These are phyloP conservation scores for Chloebia gouldiae DNA, from an alignment of 2,113 vertebrate species.

Conservation along the genomic window DNA sequence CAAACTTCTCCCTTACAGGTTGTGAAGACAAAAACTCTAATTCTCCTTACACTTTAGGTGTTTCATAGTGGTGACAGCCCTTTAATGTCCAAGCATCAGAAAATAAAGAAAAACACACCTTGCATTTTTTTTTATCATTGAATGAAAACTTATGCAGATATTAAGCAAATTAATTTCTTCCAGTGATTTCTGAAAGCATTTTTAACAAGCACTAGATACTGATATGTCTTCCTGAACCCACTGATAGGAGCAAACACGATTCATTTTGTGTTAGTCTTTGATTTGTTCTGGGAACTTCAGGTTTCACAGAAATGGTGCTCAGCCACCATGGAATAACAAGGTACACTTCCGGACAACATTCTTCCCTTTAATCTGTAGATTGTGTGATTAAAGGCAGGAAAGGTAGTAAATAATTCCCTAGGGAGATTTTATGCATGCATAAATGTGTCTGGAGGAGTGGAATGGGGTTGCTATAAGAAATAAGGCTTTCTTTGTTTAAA, in stretches of 20 bases:
- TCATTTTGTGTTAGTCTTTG: background rate
- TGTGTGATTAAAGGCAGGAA: background rate
- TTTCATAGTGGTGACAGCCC: background rate
- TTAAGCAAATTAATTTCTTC: background rate
- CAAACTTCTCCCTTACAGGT: background rate
- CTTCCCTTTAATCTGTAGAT: background rate
- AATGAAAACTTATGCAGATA: background rate
- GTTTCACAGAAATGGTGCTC: background rate
- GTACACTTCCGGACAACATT: background rate
- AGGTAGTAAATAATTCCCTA: constrained; percentile 33
- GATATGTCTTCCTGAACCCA: background rate
- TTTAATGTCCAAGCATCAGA: background rate
- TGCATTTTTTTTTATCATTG: background rate
- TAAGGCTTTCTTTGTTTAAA: constrained; percentile 24
- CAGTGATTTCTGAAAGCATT: background rate
- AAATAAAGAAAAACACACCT: background rate
- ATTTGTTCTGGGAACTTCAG: background rate
- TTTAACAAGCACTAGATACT: background rate
- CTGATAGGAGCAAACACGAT: background rate
- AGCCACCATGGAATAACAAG: background rate
- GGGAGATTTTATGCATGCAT: background rate
- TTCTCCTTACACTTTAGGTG: background rate
- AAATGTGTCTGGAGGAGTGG: background rate
- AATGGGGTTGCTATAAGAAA: background rate
- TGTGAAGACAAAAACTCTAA: background rate